Evolutionary conservation across 2,888 invertebrate species (phyloP).

Genomic region (Ctenicera cuprea): DNA sequence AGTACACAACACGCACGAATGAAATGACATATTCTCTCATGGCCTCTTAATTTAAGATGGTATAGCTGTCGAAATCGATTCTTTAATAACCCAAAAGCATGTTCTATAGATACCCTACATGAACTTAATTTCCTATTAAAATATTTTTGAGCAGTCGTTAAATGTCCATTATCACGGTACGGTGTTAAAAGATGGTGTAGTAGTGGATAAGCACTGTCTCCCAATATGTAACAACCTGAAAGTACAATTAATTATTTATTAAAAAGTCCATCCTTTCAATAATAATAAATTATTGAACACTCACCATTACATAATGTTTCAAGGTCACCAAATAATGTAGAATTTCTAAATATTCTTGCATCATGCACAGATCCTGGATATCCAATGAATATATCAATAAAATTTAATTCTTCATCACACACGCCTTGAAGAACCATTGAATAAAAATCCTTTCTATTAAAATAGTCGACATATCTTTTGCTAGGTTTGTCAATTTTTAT

Average conservation of each 20-base stretch:
- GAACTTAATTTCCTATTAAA: conserved; percentile 44
- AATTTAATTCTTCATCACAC: too few species aligned
- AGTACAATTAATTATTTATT: too few species aligned
- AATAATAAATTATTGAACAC: too few species aligned
- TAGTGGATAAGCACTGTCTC: not conserved
- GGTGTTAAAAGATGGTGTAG: conserved; percentile 36
- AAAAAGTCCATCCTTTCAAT: too few species aligned
- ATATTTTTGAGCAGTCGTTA: conserved; percentile 36
- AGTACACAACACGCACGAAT: conserved; percentile 41
- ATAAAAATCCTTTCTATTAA: too few species aligned
- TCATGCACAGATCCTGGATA: too few species aligned
- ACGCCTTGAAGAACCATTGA: too few species aligned
- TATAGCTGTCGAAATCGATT: conserved; percentile 45
- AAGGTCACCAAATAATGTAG: too few species aligned
- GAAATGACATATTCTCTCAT: conserved; percentile 33
- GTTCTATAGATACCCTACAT: conserved; percentile 43
- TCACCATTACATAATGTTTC: not conserved
- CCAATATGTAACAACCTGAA: not conserved
- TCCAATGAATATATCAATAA: too few species aligned
- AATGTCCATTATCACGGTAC: conserved; percentile 45
- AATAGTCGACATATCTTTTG: too few species aligned
- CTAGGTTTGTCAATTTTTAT: too few species aligned
- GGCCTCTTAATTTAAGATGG: conserved; percentile 47
- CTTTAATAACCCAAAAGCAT: conserved; percentile 49
- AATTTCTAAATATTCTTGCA: too few species aligned